Evolutionary conservation across 2,888 invertebrate species (phyloP).

Genomic region (Xanthorhoe spadicearia): DNA sequence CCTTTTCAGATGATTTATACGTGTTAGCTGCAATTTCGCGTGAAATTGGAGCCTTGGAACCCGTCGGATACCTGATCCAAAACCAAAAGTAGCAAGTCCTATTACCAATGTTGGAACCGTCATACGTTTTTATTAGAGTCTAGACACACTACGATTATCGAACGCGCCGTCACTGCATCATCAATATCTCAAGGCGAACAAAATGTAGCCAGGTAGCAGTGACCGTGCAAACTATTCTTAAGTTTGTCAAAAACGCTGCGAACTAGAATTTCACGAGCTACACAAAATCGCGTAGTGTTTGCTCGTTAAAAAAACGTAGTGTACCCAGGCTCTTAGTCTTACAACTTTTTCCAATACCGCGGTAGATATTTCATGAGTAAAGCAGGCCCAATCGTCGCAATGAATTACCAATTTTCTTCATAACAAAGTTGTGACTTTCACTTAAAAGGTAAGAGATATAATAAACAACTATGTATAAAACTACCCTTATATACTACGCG

Average conservation of each 20-base stretch:
- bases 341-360: slow-evolving; percentile 64
- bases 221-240: no score
- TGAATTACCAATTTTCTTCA: slow-evolving; percentile 75
- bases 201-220: no score
- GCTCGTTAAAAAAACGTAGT: no score
- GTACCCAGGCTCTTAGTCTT: slow-evolving; percentile 21
- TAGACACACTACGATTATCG: no score
- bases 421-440: slow-evolving; percentile 67
- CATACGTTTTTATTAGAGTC: slow-evolving; percentile 59
- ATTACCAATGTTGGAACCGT: slow-evolving; percentile 53
- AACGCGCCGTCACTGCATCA: not conserved
- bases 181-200: not conserved
- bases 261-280: no score
- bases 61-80: slow-evolving; percentile 4
- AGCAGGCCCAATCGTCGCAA: slow-evolving; percentile 66
- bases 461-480: not conserved
- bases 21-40: slow-evolving; percentile 4
- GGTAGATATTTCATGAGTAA: slow-evolving; percentile 53
- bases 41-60: slow-evolving; percentile 1
- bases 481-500: no score
- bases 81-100: slow-evolving; percentile 42
- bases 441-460: slow-evolving; percentile 17
- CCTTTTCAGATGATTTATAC: slow-evolving; percentile 6
- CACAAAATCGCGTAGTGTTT: no score
- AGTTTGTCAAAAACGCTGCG: no score